Percentiles rank a stretch among this genome's conserved stretches.
Conservation (phyloP, 2,888 invertebrate species). For the Lamellibrachia satsuma region DNA sequence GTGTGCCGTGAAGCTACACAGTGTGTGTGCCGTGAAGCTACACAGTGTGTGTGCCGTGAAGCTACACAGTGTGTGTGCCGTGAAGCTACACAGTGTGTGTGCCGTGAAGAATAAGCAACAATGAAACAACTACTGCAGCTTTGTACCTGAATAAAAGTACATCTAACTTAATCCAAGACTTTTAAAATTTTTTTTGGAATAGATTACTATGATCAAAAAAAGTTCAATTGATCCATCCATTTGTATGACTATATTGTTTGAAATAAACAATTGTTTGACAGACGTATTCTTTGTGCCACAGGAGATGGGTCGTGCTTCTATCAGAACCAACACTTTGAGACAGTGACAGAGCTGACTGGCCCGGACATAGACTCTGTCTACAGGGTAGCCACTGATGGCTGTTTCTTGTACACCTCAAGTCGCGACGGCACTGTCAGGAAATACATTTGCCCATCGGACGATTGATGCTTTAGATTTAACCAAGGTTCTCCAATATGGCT, state of each 20-base stretch:
- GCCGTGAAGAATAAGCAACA: too few relatives aligned
- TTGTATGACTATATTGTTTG: neutral
- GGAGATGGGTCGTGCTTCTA: constrained; percentile 74
- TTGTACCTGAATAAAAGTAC: too few relatives aligned
- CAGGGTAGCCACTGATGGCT: constrained; percentile 71
- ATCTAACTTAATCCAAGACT: too few relatives aligned
- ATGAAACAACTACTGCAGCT: too few relatives aligned
- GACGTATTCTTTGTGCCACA: constrained; percentile 42
- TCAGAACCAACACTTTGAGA: constrained; percentile 65
- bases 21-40: too few relatives aligned
- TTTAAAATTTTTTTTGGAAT: too few relatives aligned
- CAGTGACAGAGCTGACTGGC: constrained; percentile 74
- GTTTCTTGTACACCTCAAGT: constrained; percentile 73
- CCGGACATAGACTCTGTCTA: constrained; percentile 78
- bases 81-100: too few relatives aligned
- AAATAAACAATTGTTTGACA: neutral
- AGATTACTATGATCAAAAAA: neutral
- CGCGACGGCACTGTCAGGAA: constrained; percentile 74
- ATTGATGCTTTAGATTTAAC: neutral
- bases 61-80: too few relatives aligned
- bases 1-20: too few relatives aligned
- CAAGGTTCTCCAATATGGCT: neutral
- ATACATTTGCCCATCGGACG: constrained; percentile 63
- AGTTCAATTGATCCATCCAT: neutral
- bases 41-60: too few relatives aligned